These are phyloP conservation scores for Hydractinia echinata DNA, from an alignment of 30 jellyfish, hydroid and myxozoan genomes.

Conservation along the genomic window DNA sequence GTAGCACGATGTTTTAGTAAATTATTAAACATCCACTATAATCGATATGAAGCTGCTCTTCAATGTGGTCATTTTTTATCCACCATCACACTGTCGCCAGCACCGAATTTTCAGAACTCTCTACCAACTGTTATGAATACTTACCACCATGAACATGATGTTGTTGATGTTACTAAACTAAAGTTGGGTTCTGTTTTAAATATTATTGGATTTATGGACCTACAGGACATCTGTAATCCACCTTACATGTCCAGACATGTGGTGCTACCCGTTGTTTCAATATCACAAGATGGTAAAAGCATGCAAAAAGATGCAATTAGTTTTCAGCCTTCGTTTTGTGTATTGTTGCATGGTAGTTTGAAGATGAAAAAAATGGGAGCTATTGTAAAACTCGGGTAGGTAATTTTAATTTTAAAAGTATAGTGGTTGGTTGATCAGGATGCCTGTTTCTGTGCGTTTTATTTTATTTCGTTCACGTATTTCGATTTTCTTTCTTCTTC, in stretches of 20 bases:
- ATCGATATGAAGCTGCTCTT: constrained; percentile 49
- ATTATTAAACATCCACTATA: constrained; percentile 53
- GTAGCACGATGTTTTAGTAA: constrained; percentile 50
- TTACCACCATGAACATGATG: constrained; percentile 43
- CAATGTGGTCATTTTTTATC: constrained; percentile 74
- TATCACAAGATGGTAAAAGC: constrained; percentile 41
- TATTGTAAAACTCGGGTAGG: constrained; percentile 68
- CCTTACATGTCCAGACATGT: constrained; percentile 81
- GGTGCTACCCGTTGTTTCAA: constrained; percentile 39
- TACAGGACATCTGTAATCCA: constrained; percentile 68
- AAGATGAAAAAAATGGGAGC: constrained; percentile 92
- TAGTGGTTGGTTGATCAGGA: neutral
- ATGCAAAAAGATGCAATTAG: constrained; percentile 34
- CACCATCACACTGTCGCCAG: constrained; percentile 65
- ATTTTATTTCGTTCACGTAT: neutral
- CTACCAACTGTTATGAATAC: constrained; percentile 39
- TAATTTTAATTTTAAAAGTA: neutral
- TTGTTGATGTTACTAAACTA: constrained; percentile 19
- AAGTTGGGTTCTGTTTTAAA: constrained; percentile 47
- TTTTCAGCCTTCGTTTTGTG: constrained; percentile 79
- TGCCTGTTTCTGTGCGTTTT: neutral
- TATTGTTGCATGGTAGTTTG: constrained; percentile 85
- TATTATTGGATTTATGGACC: constrained; percentile 70
- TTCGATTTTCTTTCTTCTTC: neutral
- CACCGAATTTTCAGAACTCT: constrained; percentile 66